These are phyloP conservation scores for Chesias legatella DNA, from an alignment of 2,888 invertebrate genomes.

Conservation along the genomic window DNA sequence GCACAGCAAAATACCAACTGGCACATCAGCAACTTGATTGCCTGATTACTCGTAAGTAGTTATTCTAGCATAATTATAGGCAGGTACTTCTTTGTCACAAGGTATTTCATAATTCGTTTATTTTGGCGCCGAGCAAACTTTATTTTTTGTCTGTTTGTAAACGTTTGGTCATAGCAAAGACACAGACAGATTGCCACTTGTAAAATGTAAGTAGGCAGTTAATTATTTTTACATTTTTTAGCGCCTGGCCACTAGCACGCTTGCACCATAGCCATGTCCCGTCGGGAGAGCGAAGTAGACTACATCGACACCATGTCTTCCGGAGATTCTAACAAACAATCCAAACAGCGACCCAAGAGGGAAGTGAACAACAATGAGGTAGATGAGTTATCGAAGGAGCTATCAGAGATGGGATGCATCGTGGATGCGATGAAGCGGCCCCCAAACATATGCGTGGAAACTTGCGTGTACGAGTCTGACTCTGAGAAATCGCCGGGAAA, in stretches of 20 bases:
- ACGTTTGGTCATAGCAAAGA: slow-evolving; percentile 10
- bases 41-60: slow-evolving; percentile 4
- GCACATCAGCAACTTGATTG: slow-evolving; percentile 4
- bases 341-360: slow-evolving; percentile 47
- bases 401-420: slow-evolving; percentile 73
- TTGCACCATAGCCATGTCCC: slow-evolving; percentile 55
- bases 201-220: slow-evolving; percentile 18
- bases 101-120: too few species aligned
- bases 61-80: background rate
- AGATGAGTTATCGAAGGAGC: slow-evolving; percentile 65
- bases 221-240: slow-evolving; percentile 27
- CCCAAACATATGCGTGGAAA: slow-evolving; percentile 67
- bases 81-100: too few species aligned
- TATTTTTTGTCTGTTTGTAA: background rate
- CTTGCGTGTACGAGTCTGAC: slow-evolving; percentile 59
- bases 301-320: slow-evolving; percentile 59
- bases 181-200: slow-evolving; percentile 1
- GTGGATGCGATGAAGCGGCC: slow-evolving; percentile 64
- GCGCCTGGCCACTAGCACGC: slow-evolving; percentile 55
- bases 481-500: slow-evolving; percentile 36
- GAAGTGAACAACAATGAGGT: slow-evolving; percentile 76
- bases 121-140: too few species aligned
- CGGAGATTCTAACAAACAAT: slow-evolving; percentile 63
- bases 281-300: slow-evolving; percentile 51
- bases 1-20: slow-evolving; percentile 4